phyloP scores from a whole-genome alignment of 2,113 vertebrate genomes.

The Embiotoca jacksoni region DNA sequence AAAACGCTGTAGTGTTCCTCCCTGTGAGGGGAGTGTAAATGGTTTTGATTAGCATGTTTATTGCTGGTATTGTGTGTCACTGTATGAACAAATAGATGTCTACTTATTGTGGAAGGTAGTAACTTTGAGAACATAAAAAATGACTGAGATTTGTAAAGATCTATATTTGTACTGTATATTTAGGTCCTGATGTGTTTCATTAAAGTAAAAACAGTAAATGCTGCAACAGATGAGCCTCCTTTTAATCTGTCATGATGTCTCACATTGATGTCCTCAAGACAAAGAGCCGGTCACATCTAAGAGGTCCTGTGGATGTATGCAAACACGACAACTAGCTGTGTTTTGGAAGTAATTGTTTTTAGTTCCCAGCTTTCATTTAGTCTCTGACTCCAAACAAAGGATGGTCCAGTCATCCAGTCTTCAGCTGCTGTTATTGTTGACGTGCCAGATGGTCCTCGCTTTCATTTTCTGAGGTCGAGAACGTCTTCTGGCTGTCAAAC shows the following conservation, averaged over 20 bases:
- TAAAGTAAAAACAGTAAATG: not conserved
- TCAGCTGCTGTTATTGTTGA: not conserved
- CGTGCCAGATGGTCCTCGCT: not conserved
- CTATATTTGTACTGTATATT: not conserved
- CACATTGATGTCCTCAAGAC: not conserved
- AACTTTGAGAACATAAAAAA: slow-evolving; percentile 4
- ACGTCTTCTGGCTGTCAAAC: slow-evolving; percentile 1
- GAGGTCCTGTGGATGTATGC: not conserved
- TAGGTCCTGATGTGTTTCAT: not conserved
- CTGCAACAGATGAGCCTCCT: not conserved
- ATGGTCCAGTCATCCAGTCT: not conserved
- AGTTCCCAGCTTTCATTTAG: not conserved
- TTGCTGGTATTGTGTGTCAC: not conserved
- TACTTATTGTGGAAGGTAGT: not conserved
- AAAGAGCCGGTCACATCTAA: not conserved
- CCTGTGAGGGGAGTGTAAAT: not conserved
- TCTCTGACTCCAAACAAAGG: not conserved
- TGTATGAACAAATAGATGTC: not conserved
- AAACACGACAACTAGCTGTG: not conserved
- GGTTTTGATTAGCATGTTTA: not conserved
- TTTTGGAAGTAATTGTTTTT: not conserved
- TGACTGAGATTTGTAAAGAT: not conserved
- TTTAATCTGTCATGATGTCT: not conserved
- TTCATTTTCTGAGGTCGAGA: not conserved
- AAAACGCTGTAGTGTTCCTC: not conserved